These are phyloP conservation scores for Siderastrea radians DNA, from an alignment of 92 coral and sea anemone genomes.

Conservation along the genomic window DNA sequence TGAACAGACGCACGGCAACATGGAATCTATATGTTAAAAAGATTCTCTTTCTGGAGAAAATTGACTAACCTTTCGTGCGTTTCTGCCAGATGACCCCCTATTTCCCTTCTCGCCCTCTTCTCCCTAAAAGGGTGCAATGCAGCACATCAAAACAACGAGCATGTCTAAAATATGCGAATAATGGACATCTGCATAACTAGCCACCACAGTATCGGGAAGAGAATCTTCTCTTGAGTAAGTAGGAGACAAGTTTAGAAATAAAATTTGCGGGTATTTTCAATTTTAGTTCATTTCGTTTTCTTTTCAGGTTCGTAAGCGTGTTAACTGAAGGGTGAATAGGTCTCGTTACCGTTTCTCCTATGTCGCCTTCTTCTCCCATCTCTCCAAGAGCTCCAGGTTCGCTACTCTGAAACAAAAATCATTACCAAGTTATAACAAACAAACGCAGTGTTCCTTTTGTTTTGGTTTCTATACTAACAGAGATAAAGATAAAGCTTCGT, in stretches of 20 bases:
- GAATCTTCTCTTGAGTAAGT: not conserved
- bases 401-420: constrained; percentile 14
- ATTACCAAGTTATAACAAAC: not conserved
- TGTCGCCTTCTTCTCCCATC: constrained; percentile 60
- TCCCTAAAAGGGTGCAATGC: constrained; percentile 47
- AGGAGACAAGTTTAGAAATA: too few relatives aligned
- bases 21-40: too few relatives aligned
- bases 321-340: too few relatives aligned
- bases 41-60: not conserved
- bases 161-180: not conserved
- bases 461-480: too few relatives aligned
- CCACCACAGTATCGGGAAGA: not conserved
- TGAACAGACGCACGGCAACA: too few relatives aligned
- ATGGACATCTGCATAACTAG: too few relatives aligned
- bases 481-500: too few relatives aligned
- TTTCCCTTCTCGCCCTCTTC: constrained; percentile 73
- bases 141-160: not conserved
- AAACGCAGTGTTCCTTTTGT: not conserved
- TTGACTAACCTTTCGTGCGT: constrained; percentile 68
- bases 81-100: constrained; percentile 77
- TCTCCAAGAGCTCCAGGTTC: constrained; percentile 72
- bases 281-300: too few relatives aligned
- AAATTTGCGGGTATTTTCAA: too few relatives aligned
- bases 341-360: constrained; percentile 68
- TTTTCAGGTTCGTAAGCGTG: too few relatives aligned